Evolutionary conservation across 2,113 vertebrate genomes (phyloP).

Genomic region (Oceanodroma tethys): DNA sequence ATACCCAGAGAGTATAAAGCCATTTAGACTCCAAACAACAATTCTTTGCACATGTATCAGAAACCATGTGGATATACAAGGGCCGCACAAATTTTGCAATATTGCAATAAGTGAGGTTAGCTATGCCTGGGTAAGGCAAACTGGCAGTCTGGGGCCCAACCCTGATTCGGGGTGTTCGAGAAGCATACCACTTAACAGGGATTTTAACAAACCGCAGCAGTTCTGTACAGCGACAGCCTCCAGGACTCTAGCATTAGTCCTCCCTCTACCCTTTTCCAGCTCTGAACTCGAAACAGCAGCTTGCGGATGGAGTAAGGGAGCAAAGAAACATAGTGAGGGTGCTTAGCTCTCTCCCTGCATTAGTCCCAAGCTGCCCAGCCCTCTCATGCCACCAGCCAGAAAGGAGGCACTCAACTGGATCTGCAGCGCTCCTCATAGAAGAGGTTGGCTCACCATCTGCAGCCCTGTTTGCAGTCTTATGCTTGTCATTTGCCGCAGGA

Average conservation of each 20-base stretch:
- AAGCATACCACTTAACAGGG: background rate
- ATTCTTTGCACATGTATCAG: background rate
- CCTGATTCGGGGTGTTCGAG: rapidly evolving
- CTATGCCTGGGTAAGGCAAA: background rate
- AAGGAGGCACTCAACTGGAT: background rate
- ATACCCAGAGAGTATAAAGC: background rate
- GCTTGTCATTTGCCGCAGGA: background rate
- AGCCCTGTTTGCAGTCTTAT: background rate
- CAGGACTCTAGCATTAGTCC: background rate
- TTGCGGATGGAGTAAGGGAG: rapidly evolving
- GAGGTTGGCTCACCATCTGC: rapidly evolving
- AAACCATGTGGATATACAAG: rapidly evolving
- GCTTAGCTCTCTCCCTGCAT: background rate
- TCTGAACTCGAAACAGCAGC: background rate
- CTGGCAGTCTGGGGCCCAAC: background rate
- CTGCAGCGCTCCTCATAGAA: background rate
- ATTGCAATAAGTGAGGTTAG: background rate
- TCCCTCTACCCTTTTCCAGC: background rate
- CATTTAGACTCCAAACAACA: background rate
- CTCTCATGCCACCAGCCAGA: rapidly evolving
- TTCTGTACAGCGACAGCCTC: rapidly evolving
- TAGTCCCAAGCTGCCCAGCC: background rate
- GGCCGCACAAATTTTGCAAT: background rate
- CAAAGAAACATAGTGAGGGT: background rate
- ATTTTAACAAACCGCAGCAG: background rate